Evolutionary conservation across 2,797 vertebrate genomes (phyloP), one percentile per base, ranked within the genome.

Genomic region (Novumbra hubbsi): DNA sequence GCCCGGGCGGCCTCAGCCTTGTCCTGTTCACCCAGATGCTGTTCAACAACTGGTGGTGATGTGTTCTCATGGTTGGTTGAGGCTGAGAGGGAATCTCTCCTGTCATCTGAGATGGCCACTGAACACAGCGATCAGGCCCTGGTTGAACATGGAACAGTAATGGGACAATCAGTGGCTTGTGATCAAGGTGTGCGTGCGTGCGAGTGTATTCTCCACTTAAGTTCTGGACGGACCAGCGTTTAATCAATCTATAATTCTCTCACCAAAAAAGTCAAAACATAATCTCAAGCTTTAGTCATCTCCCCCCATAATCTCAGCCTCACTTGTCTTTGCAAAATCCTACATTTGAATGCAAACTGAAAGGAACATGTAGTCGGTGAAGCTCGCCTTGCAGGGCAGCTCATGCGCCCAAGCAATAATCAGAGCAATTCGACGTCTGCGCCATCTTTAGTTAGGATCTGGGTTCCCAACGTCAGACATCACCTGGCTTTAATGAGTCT

Each of bases 51-150:
- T 81, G 80, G 84, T 79, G 19, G 86, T 89, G 89, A 90, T 90
- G 89, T 90, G 88, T 89, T 88, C 86, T 91, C 86, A 91, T 83
- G 90, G 87, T 92, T 88, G 63, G 82, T 78, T 89, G 87, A 89
- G 86, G 85, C 76, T 86, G 72, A 72, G 81, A 62, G 80, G 85
- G 91, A 90, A 92, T 92, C 90, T 87, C 81, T 63, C 78, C 84
- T 90, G 88, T 91, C 88, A 92, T 57, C 55, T 57, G 55, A 57
- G 55, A 78, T 82, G 87, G 86, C 84, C 89, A 88, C 87, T 81
- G 87, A 87, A 83, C 84, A 84, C 75, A 12, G 85, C 87, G 87
- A 89, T 91, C 84, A 86, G 49, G 71, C 80, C 79, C 78, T 74
- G 75, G 76, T 84, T 91, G 90, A 91, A 89, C 85, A 14, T 75